Evolutionary conservation across 1,140 invertebrate species (phyloP).

Genomic region (Trichonephila inaurata): DNA sequence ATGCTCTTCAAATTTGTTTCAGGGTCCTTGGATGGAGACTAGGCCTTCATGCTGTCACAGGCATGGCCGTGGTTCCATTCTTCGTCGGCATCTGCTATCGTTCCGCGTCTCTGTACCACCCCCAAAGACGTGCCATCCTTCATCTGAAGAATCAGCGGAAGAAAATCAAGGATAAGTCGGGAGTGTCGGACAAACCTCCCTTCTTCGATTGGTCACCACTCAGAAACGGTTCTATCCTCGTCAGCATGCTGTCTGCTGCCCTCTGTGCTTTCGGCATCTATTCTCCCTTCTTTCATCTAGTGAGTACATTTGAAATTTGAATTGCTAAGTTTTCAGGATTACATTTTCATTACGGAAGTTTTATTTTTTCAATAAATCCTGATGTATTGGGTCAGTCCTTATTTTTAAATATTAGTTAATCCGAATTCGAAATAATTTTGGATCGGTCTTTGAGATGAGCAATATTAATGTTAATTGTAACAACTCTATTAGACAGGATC

Average conservation of each 20-base stretch:
- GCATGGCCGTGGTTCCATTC: conserved; percentile 90
- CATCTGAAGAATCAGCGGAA: conserved; percentile 95
- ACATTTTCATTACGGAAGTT: no score
- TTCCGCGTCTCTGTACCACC: conserved; percentile 93
- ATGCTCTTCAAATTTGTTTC: neutral
- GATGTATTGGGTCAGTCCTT: no score
- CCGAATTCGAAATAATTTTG: no score
- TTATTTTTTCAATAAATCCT: no score
- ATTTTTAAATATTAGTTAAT: no score
- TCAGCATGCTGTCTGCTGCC: conserved; percentile 89
- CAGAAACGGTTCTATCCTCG: conserved; percentile 90
- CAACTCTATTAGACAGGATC: no score
- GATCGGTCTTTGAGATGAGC: no score
- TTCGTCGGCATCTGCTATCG: conserved; percentile 93
- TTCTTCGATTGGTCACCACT: conserved; percentile 93
- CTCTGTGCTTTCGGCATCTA: conserved; percentile 91
- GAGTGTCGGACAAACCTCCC: conserved; percentile 87
- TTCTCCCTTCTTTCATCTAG: conserved; percentile 92
- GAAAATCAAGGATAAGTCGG: conserved; percentile 83
- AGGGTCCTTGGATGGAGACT: conserved; percentile 88
- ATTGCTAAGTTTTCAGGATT: no score
- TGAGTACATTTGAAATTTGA: conserved; percentile 80
- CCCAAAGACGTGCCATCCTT: conserved; percentile 91
- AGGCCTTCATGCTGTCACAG: conserved; percentile 92
- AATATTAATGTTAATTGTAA: no score